Conservation (phyloP, 2,113 vertebrate genomes). For the Urocolius indicus region DNA sequence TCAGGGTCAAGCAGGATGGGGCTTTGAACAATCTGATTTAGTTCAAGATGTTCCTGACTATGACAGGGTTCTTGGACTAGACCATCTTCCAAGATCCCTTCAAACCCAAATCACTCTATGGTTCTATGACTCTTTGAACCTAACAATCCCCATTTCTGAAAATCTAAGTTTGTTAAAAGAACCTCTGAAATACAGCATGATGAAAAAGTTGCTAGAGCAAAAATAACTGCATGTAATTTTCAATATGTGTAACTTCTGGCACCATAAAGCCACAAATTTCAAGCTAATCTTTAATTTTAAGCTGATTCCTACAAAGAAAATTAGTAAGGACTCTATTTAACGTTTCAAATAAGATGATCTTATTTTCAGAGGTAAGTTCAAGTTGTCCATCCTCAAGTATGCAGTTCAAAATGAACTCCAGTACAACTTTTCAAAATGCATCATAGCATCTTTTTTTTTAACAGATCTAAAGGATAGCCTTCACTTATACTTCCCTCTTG, state of each 20-base stretch:
- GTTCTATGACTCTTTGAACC: neutral
- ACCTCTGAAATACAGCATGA: neutral
- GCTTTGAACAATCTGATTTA: neutral
- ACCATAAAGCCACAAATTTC: neutral
- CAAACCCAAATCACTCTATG: neutral
- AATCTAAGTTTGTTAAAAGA: neutral
- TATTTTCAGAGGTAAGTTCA: neutral
- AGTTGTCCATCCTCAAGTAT: neutral
- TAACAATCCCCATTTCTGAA: neutral
- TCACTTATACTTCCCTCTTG: neutral
- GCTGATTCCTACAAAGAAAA: neutral
- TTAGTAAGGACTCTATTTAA: neutral
- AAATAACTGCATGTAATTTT: neutral
- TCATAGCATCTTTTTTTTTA: neutral
- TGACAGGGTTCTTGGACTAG: neutral
- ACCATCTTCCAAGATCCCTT: neutral
- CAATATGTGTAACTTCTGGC: neutral
- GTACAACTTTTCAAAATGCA: neutral
- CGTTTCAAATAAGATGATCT: no score
- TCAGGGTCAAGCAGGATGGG: fast-evolving
- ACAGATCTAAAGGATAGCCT: neutral
- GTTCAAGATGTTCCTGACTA: no score
- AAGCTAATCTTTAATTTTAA: neutral
- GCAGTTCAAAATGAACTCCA: neutral
- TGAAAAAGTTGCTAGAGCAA: neutral